A percentile compares a stretch with the other conserved stretches of the same genome.
These are phyloP conservation scores for Regulus satrapa DNA, from an alignment of 2,113 vertebrate species.

Conservation along the genomic window DNA sequence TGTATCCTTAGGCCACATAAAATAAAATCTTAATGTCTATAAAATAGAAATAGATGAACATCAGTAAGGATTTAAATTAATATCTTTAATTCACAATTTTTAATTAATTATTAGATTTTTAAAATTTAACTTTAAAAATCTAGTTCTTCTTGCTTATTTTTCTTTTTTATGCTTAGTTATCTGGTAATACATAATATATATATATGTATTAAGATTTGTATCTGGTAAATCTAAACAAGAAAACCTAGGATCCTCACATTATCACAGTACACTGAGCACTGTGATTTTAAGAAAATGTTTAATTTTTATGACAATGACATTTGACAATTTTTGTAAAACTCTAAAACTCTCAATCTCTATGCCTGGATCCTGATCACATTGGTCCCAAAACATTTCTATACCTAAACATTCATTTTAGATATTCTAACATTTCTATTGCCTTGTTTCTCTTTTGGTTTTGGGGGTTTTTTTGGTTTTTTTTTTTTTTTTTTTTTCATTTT, in stretches of 20 bases:
- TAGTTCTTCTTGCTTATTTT: background rate
- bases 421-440: background rate
- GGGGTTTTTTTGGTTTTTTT: background rate
- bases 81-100: background rate
- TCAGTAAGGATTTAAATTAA: background rate
- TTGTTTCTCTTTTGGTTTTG: background rate
- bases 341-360: background rate
- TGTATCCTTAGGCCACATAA: background rate
- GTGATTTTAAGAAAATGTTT: background rate
- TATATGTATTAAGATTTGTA: background rate
- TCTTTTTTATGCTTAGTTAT: background rate
- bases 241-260: background rate
- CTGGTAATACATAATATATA: background rate
- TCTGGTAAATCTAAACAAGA: background rate
- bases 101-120: background rate
- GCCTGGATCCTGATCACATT: background rate
- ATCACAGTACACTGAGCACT: background rate
- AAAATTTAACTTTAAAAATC: background rate
- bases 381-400: background rate
- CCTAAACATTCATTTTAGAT: background rate
- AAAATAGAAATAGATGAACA: background rate
- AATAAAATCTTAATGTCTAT: background rate
- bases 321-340: background rate
- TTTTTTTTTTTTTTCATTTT: background rate
- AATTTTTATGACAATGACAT: background rate